phyloP scores from a whole-genome alignment of 2,113 vertebrate genomes.

The Upupa epops region DNA sequence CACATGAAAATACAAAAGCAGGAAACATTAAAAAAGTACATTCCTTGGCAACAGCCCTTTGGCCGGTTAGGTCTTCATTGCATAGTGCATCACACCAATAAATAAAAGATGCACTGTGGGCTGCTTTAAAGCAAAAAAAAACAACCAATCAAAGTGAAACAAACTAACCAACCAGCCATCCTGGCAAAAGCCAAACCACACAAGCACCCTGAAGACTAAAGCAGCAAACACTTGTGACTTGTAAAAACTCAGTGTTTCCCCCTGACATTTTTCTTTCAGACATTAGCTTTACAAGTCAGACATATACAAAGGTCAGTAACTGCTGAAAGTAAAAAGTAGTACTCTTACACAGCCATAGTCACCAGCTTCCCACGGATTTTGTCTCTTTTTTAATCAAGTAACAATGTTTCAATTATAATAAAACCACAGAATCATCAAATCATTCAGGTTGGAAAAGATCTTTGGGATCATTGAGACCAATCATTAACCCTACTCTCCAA shows the following conservation, averaged over 20 bases:
- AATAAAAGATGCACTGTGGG: neutral
- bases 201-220: neutral
- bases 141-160: neutral
- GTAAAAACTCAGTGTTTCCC: neutral
- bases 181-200: neutral
- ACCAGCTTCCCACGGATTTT: neutral
- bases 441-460: too few species aligned
- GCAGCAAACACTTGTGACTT: neutral
- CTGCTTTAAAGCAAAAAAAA: conserved; percentile 1
- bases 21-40: conserved; percentile 44
- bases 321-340: neutral
- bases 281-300: neutral
- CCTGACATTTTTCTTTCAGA: neutral
- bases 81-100: neutral
- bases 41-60: neutral
- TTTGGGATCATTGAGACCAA: too few species aligned
- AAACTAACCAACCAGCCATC: neutral
- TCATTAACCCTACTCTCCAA: too few species aligned
- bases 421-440: too few species aligned
- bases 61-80: neutral
- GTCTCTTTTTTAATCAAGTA: neutral
- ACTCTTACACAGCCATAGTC: neutral
- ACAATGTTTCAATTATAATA: neutral
- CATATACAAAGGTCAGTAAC: neutral
- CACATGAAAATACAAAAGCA: conserved; percentile 49